Base-by-base conservation (phyloP, 2,113 vertebrate species). In the Coptodon rendalli region DNA sequence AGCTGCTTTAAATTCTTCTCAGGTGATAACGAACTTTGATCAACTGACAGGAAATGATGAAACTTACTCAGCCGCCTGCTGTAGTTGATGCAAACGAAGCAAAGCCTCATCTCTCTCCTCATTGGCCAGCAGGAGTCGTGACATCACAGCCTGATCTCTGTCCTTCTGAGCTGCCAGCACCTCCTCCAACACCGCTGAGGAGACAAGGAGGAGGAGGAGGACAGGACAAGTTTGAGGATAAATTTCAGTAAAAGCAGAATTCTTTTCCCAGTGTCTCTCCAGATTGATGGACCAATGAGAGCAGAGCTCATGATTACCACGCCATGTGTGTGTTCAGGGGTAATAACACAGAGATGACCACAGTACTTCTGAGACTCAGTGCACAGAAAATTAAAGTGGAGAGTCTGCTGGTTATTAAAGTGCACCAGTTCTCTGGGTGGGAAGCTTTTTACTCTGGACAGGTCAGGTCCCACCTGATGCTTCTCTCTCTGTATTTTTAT, bases 91-190 rank as follows among this genome's bases (percentile, higher is more conserved):
- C 4, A 57, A 59, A 2, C 43, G 85, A 2, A 91, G 86, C 24
- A 95, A 14, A 40, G 95, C 95, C 59, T 94, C 88, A 2, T 95
- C 95, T 89, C 94, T 80, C 88, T 95, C 94, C 86, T 95, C 82
- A 92, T 95, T 95, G 93, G 94, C 94, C 86, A 95, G 48, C 24
- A 93, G 88, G 27, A 95, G 91, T 57, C 92, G 92, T 80, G 95
- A 94, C 95, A 94, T 95, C 90, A 95, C 31, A 53, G 95, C 94
- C 80, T 92, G 89, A n/a, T 95, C 95, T 83, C 94, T 63, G 76
- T 94, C 84, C 85, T 84, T 94, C 81, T 94, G 95, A 40, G 93
- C 89, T 0, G 78, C 50, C 8, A 94, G 54, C 29, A 94, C 53
- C 87, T 95, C 87, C 40, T 93, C 90, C 82, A 94, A 38, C 56